phyloP scores from a whole-genome alignment of 2,797 vertebrate genomes.

The Graptemys geographica region DNA sequence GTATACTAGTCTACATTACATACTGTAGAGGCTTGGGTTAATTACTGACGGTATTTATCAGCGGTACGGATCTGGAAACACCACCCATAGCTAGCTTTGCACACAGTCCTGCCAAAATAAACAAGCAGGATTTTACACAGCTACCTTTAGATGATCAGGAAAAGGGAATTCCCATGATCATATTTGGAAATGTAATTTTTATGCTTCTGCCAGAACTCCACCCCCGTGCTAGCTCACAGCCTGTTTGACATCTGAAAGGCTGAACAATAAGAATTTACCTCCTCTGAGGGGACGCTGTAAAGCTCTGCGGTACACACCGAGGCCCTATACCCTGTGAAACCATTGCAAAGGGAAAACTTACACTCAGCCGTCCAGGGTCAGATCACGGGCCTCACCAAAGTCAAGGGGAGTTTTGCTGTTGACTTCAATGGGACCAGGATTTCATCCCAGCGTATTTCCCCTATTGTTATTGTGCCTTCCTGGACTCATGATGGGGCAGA shows the following conservation, averaged over 20 bases:
- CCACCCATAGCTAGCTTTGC: not conserved
- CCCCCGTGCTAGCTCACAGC: not conserved
- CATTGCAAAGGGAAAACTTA: not conserved
- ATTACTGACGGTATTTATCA: not conserved
- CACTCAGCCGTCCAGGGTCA: too few relatives aligned
- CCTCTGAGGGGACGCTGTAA: not conserved
- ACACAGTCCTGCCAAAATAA: not conserved
- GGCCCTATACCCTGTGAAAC: not conserved
- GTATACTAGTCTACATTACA: not conserved
- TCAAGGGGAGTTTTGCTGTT: not conserved
- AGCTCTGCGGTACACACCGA: accelerated
- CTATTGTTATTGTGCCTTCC: not conserved
- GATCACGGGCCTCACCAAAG: not conserved
- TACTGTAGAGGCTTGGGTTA: accelerated
- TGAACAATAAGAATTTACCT: accelerated
- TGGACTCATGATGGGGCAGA: not conserved
- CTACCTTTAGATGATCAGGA: not conserved
- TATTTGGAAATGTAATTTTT: not conserved
- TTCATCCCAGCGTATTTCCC: not conserved
- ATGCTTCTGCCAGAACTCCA: not conserved
- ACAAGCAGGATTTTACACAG: accelerated
- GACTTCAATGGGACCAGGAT: not conserved
- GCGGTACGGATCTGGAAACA: not conserved
- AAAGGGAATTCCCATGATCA: not conserved
- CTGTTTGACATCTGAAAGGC: not conserved